Conservation (phyloP, 1,140 invertebrate species). For the Drosophila mayri region DNA sequence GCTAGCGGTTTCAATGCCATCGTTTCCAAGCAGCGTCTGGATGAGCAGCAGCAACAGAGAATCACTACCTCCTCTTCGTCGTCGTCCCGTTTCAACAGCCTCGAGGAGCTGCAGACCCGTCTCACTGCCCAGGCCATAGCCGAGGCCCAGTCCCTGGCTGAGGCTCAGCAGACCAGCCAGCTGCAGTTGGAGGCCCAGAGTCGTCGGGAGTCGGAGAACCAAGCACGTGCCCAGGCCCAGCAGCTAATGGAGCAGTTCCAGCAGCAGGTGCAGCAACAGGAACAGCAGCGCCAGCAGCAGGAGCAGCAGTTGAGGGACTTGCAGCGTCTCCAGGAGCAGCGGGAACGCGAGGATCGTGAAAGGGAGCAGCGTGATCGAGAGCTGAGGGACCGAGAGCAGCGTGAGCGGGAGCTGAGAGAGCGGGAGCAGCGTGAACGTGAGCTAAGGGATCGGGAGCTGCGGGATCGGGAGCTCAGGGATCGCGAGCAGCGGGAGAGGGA, state of each 20-base stretch:
- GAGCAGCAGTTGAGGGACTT: slow-evolving; percentile 71
- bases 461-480: slow-evolving; percentile 31
- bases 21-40: slow-evolving; percentile 86
- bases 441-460: slow-evolving; percentile 21
- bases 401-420: slow-evolving; percentile 33
- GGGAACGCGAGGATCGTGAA: slow-evolving; percentile 50
- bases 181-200: slow-evolving; percentile 66
- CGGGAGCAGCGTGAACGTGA: slow-evolving; percentile 27
- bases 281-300: slow-evolving; percentile 71
- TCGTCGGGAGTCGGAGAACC: slow-evolving; percentile 66
- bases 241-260: slow-evolving; percentile 83
- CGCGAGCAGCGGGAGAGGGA: slow-evolving; percentile 36
- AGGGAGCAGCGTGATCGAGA: slow-evolving; percentile 46
- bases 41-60: slow-evolving; percentile 60
- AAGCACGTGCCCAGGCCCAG: slow-evolving; percentile 75
- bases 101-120: slow-evolving; percentile 73
- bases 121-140: slow-evolving; percentile 75
- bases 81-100: slow-evolving; percentile 70
- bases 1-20: slow-evolving; percentile 87
- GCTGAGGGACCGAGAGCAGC: slow-evolving; percentile 33
- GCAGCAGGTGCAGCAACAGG: slow-evolving; percentile 74
- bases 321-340: slow-evolving; percentile 56
- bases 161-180: slow-evolving; percentile 66
- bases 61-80: slow-evolving; percentile 18
- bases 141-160: slow-evolving; percentile 70